Percentiles rank a stretch among this genome's conserved stretches.
Evolutionary conservation across 1,140 invertebrate genomes (phyloP).

Genomic region (Solenopsis fugax): DNA sequence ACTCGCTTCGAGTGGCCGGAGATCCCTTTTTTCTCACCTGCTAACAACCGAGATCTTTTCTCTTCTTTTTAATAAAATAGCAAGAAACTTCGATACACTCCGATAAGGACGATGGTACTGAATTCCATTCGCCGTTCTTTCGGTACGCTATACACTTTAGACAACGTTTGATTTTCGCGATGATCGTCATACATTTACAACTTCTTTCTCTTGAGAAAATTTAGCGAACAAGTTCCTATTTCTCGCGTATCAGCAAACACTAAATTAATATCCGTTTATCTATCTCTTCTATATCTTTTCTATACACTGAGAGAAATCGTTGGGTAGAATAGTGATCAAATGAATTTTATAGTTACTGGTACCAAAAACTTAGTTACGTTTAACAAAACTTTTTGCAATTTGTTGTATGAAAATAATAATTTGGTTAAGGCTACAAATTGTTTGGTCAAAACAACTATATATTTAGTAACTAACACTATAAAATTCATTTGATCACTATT

Average conservation of each 20-base stretch:
- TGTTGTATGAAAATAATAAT: too few relatives aligned
- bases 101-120: neutral
- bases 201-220: neutral
- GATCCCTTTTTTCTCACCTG: slow-evolving; percentile 43
- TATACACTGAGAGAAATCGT: too few relatives aligned
- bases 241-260: neutral
- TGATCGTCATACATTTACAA: neutral
- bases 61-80: slow-evolving; percentile 21
- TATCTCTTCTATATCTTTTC: neutral
- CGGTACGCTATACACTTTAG: neutral
- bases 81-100: neutral
- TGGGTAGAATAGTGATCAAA: too few relatives aligned
- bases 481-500: too few relatives aligned
- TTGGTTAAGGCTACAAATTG: too few relatives aligned
- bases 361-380: too few relatives aligned
- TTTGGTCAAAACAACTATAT: too few relatives aligned
- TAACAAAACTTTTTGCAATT: too few relatives aligned
- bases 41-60: slow-evolving; percentile 29
- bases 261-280: neutral
- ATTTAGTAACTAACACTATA: too few relatives aligned
- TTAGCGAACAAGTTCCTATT: neutral
- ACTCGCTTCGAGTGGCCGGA: slow-evolving; percentile 22
- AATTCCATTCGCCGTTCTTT: neutral
- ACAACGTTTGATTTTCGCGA: slow-evolving; percentile 13
- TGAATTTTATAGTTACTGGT: too few relatives aligned